Evolutionary conservation across 2,113 vertebrate genomes (phyloP), one percentile per base, ranked within the genome.

Genomic region (Pseudopipra pipra): DNA sequence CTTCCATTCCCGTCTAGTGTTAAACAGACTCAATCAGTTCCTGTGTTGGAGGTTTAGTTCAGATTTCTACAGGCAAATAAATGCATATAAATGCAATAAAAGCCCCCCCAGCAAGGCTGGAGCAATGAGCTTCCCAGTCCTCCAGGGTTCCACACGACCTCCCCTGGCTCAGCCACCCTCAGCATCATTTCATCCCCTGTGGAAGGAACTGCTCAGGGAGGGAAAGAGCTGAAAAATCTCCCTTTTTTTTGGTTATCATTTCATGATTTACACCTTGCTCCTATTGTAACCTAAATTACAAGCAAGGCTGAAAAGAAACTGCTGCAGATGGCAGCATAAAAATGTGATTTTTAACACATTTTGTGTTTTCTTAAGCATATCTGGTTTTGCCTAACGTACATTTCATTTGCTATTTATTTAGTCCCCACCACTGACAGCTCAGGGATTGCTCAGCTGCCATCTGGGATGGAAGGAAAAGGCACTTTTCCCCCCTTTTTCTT

Each of bases 301-400:
- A 79, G 84, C 61, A 14, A 82, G 71, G 4, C 78, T 56, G 78
- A 52, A 71, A 79, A 68, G 33, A 37, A 90, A 75, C 78, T 61
- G 74, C 74, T 90, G 94, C 92, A 79, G 88, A 77, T 84, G 92
- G 91, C 91, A 92, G 70, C 56, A 6, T 47, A 43, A 56, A 95
- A 95, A 87, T 49, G 67, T 66, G 93, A 46, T 54, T 78, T 92
- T 89, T 72, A 78, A 79, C 66, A 70, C 66, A 2, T 91, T 85
- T 61, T 28, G 63, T 94, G 81, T 94, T 91, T 96, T 73, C 78
- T 93, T 46, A 24, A 70, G 66, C 71, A 8, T 68, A 33, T 76
- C 95, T 94, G 91, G 52, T 33, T 95, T 89, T 89, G 89, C 77
- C 96, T 74, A 74, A n/a, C 2, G 41, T 65, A 56, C 65, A 14